Percentiles rank a stretch among this genome's conserved stretches.
Evolutionary conservation across 2,113 vertebrate species (phyloP).

Genomic region (Sclerurus mexicanus): DNA sequence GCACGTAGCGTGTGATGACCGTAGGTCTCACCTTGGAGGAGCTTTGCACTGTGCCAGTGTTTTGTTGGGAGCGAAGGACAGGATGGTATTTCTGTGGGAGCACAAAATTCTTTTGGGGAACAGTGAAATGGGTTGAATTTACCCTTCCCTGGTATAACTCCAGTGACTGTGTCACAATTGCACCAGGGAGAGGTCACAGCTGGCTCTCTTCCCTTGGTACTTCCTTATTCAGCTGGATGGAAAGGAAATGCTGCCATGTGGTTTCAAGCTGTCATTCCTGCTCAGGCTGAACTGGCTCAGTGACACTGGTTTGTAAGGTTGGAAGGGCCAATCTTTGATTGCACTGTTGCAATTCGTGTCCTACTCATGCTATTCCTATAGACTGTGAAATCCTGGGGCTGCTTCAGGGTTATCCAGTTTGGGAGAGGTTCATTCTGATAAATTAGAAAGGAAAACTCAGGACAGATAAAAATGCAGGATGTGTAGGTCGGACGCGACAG

Average conservation of each 20-base stretch:
- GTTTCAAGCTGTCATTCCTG: background rate
- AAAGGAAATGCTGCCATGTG: background rate
- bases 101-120: background rate
- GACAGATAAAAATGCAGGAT: background rate
- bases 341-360: background rate
- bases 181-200: slow-evolving; percentile 16
- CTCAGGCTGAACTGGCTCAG: slow-evolving; percentile 9
- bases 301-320: background rate
- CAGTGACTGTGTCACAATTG: background rate
- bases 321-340: background rate
- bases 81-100: background rate
- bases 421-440: slow-evolving; percentile 37
- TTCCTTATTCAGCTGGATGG: background rate
- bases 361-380: background rate
- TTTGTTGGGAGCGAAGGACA: background rate
- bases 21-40: background rate
- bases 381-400: background rate
- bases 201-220: background rate
- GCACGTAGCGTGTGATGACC: fast-evolving
- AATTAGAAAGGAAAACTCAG: background rate
- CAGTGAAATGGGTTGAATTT: background rate
- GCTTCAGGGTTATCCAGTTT: background rate
- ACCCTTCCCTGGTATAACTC: background rate
- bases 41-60: background rate
- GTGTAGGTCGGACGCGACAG: background rate